These are phyloP conservation scores for Otis tarda DNA, from an alignment of 2,113 vertebrate species.

Conservation along the genomic window DNA sequence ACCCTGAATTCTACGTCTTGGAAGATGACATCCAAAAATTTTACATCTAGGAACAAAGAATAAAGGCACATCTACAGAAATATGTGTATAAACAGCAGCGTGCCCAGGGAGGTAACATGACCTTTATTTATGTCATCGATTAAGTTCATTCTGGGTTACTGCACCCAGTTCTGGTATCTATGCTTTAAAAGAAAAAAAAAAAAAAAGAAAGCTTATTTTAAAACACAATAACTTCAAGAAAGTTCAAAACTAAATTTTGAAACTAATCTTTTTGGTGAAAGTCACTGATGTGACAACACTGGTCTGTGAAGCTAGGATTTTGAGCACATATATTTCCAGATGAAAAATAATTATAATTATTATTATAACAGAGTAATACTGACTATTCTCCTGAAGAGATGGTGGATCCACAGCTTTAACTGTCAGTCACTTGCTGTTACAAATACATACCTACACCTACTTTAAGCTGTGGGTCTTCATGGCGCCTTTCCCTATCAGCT, in stretches of 20 bases:
- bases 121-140: not conserved
- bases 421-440: not conserved
- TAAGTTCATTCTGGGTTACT: not conserved
- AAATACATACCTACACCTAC: not conserved
- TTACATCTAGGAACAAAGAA: not conserved
- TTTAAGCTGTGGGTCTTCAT: not conserved
- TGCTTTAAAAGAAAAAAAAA: not conserved
- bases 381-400: not conserved
- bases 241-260: not conserved
- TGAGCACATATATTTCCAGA: not conserved
- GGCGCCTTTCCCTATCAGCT: not conserved
- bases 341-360: not conserved
- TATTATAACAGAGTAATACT: not conserved
- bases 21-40: not conserved
- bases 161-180: not conserved
- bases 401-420: not conserved
- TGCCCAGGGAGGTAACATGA: not conserved
- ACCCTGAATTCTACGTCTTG: not conserved
- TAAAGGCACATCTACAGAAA: not conserved
- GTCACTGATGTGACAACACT: not conserved
- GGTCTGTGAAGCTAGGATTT: not conserved
- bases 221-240: not conserved
- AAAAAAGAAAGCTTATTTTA: not conserved
- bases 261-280: not conserved
- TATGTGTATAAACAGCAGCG: rapidly evolving